Percentiles rank a stretch among this genome's conserved stretches.
phyloP scores from a whole-genome alignment of 2,113 vertebrate species.

The Eubucco bourcierii region DNA sequence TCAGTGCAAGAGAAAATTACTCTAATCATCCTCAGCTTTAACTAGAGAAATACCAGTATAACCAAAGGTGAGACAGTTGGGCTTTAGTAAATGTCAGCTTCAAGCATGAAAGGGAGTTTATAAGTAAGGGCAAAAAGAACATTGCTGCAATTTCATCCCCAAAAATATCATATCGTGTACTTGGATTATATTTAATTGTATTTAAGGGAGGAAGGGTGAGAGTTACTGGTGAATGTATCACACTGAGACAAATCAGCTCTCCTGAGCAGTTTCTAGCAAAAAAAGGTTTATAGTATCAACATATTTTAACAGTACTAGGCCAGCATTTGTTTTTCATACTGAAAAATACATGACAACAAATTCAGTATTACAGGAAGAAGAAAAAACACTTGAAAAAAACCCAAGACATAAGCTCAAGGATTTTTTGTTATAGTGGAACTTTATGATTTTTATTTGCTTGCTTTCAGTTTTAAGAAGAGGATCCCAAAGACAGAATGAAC shows the following conservation, averaged over 20 bases:
- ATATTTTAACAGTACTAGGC: not conserved
- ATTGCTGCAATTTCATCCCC: not conserved
- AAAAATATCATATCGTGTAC: not conserved
- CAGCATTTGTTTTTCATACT: not conserved
- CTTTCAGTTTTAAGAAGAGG: not conserved
- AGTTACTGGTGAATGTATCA: not conserved
- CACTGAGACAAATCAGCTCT: not conserved
- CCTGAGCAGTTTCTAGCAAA: not conserved
- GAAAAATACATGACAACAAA: not conserved
- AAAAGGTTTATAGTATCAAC: not conserved
- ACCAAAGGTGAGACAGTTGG: not conserved
- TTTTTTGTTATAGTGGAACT: not conserved
- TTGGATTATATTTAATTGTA: not conserved
- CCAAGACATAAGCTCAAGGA: not conserved
- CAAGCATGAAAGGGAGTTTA: not conserved
- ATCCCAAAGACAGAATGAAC: not conserved
- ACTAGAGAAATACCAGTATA: not conserved
- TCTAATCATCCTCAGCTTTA: not conserved
- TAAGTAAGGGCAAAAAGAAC: not conserved
- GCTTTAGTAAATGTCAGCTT: not conserved
- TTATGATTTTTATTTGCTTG: not conserved
- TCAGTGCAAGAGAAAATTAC: not conserved
- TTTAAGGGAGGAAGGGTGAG: not conserved
- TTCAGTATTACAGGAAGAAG: not conserved
- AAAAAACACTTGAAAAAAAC: not conserved